Evolutionary conservation across 2,888 invertebrate species (phyloP).

Genomic region (Magallana nippona): DNA sequence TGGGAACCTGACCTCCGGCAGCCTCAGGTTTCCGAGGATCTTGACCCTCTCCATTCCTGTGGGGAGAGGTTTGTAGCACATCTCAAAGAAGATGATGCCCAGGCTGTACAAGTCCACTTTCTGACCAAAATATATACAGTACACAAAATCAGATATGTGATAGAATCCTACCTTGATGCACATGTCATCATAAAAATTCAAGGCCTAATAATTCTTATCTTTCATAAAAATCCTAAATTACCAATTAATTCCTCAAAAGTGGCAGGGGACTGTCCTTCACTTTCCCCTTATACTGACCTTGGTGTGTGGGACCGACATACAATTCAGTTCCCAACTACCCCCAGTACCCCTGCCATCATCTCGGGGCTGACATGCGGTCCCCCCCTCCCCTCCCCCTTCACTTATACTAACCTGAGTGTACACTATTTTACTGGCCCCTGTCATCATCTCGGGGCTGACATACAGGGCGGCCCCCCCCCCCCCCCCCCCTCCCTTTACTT

Average conservation of each 20-base stretch:
- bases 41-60: constrained; percentile 95
- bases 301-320: no score
- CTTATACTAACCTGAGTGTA: constrained; percentile 84
- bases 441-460: constrained; percentile 89
- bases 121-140: constrained; percentile 78
- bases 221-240: no score
- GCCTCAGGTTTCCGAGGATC: constrained; percentile 87
- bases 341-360: constrained; percentile 85
- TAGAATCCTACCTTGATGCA: no score
- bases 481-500: neutral
- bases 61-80: constrained; percentile 91
- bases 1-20: constrained; percentile 85
- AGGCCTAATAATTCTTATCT: no score
- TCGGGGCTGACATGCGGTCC: constrained; percentile 86
- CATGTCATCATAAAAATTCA: no score
- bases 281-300: neutral
- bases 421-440: constrained; percentile 79
- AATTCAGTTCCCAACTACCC: no score
- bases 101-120: constrained; percentile 89
- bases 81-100: constrained; percentile 93
- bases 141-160: no score
- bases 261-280: no score
- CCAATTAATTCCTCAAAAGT: no score
- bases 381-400: neutral
- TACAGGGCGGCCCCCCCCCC: neutral